Base-by-base conservation (phyloP, 2,888 invertebrate genomes). In the Temnothorax rugatulus region DNA sequence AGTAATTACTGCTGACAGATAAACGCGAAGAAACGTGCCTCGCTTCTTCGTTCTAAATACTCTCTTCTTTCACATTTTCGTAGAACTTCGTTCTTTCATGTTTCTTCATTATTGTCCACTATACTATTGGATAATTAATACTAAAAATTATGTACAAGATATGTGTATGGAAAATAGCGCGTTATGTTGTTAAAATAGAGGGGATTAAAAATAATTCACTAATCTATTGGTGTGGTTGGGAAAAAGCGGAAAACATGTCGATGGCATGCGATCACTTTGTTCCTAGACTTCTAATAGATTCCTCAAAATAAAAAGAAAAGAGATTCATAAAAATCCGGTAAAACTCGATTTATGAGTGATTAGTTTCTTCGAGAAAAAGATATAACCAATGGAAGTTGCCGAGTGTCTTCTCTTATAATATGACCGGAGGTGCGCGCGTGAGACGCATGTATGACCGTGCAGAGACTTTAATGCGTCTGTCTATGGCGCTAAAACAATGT, bases 341-440 rank as follows among this genome's bases (percentile, higher is more conserved):
- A 57, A 44, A 29, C 25, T 25, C 1, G 25, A 57, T 64, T 75
- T 63, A 63, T 47, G 47, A 75, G 63, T 21, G 54, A 77, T 54
- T 76, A 76, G 25, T 47, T 21, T 34, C 63, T 21, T 47, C 15
- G 11, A 34, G 25, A 77, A 76, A 77, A 57, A 41, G 29, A 44
- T 57, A n/a, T 5, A 54, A 13, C n/a, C 13, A 84, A 83, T 81
- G 86, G 88, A 89, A 90, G 86, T 86, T 81, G 86, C 83, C 84
- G 85, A 88, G 88, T 79, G 81, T 88, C 82, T 86, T 86, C 85
- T 88, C 88, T 90, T 83, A 89, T 63, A 86, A 88, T 83, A 89
- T 63, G 86, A 88, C 83, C 88, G 89, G 83, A 89, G 86, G 82
- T 89, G 82, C 44, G 81, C 82, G 88, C 90, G 90, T 89, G 90